Evolutionary conservation across 2,888 invertebrate genomes (phyloP).

Genomic region (Pristionchus fissidentatus): DNA sequence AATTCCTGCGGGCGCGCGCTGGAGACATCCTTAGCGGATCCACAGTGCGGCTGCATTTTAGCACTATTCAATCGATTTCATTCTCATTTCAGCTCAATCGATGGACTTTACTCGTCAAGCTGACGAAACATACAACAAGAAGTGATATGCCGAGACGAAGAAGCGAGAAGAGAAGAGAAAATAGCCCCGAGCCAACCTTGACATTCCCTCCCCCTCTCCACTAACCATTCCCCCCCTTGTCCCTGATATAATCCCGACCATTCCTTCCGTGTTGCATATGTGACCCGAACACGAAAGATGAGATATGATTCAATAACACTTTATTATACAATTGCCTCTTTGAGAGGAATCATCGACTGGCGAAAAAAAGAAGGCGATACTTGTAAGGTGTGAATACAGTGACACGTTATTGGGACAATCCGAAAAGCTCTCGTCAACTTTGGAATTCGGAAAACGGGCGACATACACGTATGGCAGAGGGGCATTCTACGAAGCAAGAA

Average conservation of each 20-base stretch:
- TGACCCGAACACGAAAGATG: background rate
- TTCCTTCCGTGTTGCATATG: background rate
- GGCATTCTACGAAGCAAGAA: too few relatives aligned
- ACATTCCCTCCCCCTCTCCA: slow-evolving; percentile 22
- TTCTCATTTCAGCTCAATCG: background rate
- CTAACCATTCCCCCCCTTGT: background rate
- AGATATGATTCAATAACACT: slow-evolving; percentile 28
- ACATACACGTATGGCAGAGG: too few relatives aligned
- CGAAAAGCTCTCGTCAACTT: slow-evolving; percentile 33
- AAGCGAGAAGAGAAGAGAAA: too few relatives aligned
- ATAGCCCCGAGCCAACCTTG: background rate
- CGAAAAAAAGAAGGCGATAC: too few relatives aligned
- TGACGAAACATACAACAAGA: too few relatives aligned
- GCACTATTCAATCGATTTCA: background rate
- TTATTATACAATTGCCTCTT: slow-evolving; percentile 39
- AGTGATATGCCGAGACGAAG: too few relatives aligned
- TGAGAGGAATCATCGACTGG: slow-evolving; percentile 38
- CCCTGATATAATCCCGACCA: background rate
- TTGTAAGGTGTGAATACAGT: slow-evolving; percentile 15
- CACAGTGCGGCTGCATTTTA: too few relatives aligned
- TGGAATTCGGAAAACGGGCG: too few relatives aligned
- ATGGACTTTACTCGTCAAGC: background rate
- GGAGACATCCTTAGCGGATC: too few relatives aligned
- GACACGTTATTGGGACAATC: slow-evolving; percentile 24
- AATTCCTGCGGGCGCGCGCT: background rate